These are phyloP conservation scores for Trichopoda pennipes DNA, from an alignment of 2,888 invertebrate species.

Conservation along the genomic window DNA sequence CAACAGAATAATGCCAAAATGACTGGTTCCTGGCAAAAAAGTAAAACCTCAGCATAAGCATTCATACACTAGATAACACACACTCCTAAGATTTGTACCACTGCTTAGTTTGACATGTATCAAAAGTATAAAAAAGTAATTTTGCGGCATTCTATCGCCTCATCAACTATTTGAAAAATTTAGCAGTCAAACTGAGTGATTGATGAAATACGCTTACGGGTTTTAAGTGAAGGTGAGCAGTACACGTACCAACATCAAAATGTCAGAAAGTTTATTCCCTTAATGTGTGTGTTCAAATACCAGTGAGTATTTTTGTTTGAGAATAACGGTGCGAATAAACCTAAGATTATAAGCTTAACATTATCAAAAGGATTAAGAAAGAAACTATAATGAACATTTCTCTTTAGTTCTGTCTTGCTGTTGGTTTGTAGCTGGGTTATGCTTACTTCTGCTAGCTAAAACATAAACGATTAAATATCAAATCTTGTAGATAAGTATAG, in stretches of 20 bases:
- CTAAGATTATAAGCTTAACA: constrained; percentile 52
- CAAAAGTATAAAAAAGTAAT: constrained; percentile 70
- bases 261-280: constrained; percentile 38
- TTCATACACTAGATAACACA: background rate
- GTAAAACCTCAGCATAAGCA: background rate
- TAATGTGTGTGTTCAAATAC: background rate
- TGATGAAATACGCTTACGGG: constrained; percentile 72
- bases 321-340: constrained; percentile 33
- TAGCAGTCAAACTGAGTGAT: constrained; percentile 69
- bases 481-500: background rate
- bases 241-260: constrained; percentile 35
- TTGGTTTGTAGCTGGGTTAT: constrained; percentile 6
- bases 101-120: constrained; percentile 57
- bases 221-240: constrained; percentile 55
- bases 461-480: constrained; percentile 16
- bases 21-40: constrained; percentile 8
- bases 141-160: constrained; percentile 72
- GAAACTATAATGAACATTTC: constrained; percentile 19
- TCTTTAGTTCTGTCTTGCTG: background rate
- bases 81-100: background rate
- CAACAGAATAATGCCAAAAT: constrained; percentile 19
- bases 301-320: constrained; percentile 17
- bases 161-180: constrained; percentile 72
- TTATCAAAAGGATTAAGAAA: background rate
- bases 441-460: background rate